Evolutionary conservation across 2,113 vertebrate genomes (phyloP).

Genomic region (Oophaga pumilio): DNA sequence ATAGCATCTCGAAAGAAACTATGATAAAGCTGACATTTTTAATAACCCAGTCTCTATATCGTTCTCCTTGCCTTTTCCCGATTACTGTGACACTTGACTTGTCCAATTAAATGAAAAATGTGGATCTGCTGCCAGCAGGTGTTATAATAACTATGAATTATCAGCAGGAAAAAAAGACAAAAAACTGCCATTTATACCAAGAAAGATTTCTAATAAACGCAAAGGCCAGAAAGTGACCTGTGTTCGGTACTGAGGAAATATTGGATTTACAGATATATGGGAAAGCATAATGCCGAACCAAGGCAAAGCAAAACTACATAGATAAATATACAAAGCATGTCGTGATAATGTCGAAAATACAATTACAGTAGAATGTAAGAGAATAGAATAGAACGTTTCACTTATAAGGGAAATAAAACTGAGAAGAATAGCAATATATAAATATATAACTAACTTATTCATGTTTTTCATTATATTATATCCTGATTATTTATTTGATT

Average conservation of each 20-base stretch:
- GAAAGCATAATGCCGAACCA: not conserved
- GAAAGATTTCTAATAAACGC: constrained; percentile 3
- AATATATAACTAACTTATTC: too few relatives aligned
- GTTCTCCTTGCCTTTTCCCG: constrained; percentile 14
- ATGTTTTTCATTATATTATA: too few relatives aligned
- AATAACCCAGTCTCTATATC: constrained; percentile 14
- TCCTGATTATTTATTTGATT: too few relatives aligned
- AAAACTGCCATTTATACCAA: constrained; percentile 7
- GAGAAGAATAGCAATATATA: too few relatives aligned
- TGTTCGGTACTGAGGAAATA: not conserved
- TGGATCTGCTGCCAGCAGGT: constrained; percentile 46
- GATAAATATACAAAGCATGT: not conserved
- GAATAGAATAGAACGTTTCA: not conserved
- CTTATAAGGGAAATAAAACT: not conserved
- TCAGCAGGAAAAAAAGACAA: constrained; percentile 10
- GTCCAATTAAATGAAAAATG: constrained; percentile 51
- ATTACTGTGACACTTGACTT: constrained; percentile 40
- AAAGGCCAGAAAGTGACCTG: not conserved
- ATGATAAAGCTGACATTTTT: constrained; percentile 36
- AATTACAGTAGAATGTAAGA: too few relatives aligned
- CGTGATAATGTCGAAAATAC: not conserved
- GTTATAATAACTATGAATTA: constrained; percentile 35
- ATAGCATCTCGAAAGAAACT: constrained; percentile 10
- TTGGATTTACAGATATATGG: not conserved
- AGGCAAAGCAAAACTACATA: not conserved